A percentile compares a stretch with the other conserved stretches of the same genome.
Evolutionary conservation across 2,113 vertebrate species (phyloP).

Genomic region (Phylloscopus trochilus): DNA sequence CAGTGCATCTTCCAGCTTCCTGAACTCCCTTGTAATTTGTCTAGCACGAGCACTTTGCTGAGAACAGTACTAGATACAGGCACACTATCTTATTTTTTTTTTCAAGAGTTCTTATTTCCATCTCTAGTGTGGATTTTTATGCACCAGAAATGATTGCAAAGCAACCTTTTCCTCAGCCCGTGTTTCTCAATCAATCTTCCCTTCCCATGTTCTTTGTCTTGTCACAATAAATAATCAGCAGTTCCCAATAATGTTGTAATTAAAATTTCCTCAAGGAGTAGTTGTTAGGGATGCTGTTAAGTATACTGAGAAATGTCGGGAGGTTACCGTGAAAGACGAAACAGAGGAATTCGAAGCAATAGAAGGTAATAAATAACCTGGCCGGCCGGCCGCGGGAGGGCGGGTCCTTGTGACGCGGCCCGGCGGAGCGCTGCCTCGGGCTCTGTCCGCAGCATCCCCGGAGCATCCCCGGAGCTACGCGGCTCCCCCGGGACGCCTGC

Average conservation of each 20-base stretch:
- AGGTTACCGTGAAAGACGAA: not conserved
- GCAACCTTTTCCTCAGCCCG: not conserved
- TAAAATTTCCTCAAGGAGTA: slow-evolving; percentile 48
- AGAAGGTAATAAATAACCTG: not conserved
- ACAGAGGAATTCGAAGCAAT: not conserved
- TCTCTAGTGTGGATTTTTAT: not conserved
- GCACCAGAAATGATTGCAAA: not conserved
- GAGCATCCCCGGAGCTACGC: not conserved
- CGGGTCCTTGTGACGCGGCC: not conserved
- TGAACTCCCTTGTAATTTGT: not conserved
- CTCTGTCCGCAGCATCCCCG: not conserved
- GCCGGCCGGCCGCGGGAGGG: not conserved
- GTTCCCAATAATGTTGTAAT: slow-evolving; percentile 40
- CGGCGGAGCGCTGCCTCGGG: not conserved
- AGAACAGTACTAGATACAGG: not conserved
- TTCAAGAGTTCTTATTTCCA: not conserved
- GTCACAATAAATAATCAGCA: slow-evolving; percentile 49
- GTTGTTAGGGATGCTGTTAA: slow-evolving; percentile 39
- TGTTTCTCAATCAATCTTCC: slow-evolving; percentile 8
- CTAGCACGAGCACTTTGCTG: not conserved
- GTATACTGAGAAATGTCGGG: not conserved
- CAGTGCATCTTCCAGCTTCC: not conserved
- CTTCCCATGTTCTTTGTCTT: slow-evolving; percentile 34
- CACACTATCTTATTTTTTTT: not conserved
- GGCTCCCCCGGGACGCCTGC: not conserved